A percentile compares a stretch with the other conserved stretches of the same genome.
Evolutionary conservation across 2,113 vertebrate species (phyloP).

Genomic region (Chaetodon auriga): DNA sequence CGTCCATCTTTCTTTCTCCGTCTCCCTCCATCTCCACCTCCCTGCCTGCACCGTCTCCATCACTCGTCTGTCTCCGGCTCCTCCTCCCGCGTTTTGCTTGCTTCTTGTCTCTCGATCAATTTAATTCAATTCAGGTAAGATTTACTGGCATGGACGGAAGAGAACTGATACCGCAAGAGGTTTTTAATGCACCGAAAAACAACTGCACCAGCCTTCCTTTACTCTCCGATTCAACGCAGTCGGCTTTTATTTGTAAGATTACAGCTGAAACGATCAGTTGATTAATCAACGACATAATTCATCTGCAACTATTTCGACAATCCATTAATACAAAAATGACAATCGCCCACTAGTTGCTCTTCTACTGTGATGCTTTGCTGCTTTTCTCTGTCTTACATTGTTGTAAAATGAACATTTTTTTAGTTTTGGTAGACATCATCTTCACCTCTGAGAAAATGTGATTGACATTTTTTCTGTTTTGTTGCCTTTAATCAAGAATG

Average conservation of each 20-base stretch:
- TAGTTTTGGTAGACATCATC: background rate
- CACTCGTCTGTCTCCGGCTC: background rate
- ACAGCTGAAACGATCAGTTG: background rate
- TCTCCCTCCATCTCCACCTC: background rate
- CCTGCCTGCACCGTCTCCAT: background rate
- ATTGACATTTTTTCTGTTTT: background rate
- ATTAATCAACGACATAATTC: background rate
- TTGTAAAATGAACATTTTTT: background rate
- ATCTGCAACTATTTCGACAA: background rate
- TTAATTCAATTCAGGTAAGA: slow-evolving; percentile 23
- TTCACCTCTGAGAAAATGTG: background rate
- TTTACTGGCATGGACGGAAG: background rate
- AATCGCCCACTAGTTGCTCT: too few relatives aligned
- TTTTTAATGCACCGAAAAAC: slow-evolving; percentile 20
- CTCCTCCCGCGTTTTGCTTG: background rate
- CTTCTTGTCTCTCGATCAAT: slow-evolving; percentile 8
- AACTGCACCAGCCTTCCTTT: background rate
- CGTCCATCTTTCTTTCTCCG: slow-evolving; percentile 13
- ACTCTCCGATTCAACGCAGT: too few relatives aligned
- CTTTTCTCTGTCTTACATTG: background rate
- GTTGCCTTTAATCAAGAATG: too few relatives aligned
- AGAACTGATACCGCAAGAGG: slow-evolving; percentile 2
- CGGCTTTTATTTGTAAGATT: background rate
- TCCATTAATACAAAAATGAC: background rate
- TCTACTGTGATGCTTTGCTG: background rate